Conservation (phyloP, 2,797 vertebrate species). For the Melanitta fusca region DNA sequence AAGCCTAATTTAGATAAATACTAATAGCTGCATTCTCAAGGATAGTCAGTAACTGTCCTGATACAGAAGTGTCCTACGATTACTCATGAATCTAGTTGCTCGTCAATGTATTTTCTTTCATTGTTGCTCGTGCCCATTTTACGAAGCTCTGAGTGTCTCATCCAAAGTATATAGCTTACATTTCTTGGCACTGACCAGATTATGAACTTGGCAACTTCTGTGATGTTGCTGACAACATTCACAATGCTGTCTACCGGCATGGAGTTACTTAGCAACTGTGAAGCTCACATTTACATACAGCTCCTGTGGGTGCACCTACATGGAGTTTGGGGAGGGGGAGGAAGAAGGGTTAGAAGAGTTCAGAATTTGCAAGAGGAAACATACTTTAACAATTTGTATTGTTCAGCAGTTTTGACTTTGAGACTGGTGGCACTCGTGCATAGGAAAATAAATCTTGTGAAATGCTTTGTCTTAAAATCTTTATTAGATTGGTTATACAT, state of each 20-base stretch:
- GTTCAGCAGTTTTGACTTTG: conserved; percentile 8
- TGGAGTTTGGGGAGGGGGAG: conserved; percentile 21
- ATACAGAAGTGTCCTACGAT: background rate
- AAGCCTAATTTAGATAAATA: background rate
- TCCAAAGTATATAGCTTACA: background rate
- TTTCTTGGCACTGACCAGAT: background rate
- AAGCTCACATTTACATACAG: conserved; percentile 53
- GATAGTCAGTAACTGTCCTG: background rate
- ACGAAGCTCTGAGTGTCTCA: background rate
- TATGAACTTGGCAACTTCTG: conserved; percentile 20
- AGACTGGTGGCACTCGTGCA: background rate
- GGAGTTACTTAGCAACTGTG: conserved; percentile 71
- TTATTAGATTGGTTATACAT: background rate
- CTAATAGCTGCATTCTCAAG: background rate
- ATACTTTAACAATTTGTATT: conserved; percentile 21
- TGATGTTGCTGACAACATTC: conserved; percentile 29
- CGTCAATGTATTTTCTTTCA: background rate
- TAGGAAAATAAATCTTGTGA: background rate
- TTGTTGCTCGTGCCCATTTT: conserved; percentile 4
- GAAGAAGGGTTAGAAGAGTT: conserved; percentile 54
- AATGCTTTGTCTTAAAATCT: background rate
- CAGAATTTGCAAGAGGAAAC: conserved; percentile 63
- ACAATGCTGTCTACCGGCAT: conserved; percentile 16
- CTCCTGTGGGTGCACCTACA: conserved; percentile 73
- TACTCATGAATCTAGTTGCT: background rate